These are phyloP conservation scores for Clarias gariepinus DNA, from an alignment of 2,113 vertebrate species.

Conservation along the genomic window DNA sequence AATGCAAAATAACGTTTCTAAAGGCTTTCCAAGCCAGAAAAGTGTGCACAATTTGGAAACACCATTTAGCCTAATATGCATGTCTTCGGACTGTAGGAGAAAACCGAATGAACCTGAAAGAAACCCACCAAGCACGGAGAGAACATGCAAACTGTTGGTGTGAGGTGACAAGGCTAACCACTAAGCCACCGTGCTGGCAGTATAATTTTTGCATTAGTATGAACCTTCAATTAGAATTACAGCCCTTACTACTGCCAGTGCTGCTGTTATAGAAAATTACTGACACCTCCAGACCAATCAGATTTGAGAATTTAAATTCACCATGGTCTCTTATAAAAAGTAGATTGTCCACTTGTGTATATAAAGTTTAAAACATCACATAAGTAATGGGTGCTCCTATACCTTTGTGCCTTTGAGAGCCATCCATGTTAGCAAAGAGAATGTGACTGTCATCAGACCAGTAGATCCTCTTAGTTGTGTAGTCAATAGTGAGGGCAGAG, in stretches of 20 bases:
- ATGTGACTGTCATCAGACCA: conserved; percentile 98
- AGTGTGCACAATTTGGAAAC: too few relatives aligned
- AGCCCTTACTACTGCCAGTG: background rate
- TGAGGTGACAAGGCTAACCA: too few relatives aligned
- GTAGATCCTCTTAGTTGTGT: conserved; percentile 92
- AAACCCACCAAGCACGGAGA: too few relatives aligned
- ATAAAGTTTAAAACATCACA: conserved; percentile 57
- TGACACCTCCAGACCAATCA: background rate
- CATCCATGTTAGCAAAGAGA: conserved; percentile 94
- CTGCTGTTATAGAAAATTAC: background rate
- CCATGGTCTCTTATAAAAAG: too few relatives aligned
- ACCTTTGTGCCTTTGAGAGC: conserved; percentile 89
- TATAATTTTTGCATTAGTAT: background rate
- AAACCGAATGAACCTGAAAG: too few relatives aligned
- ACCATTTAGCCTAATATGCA: too few relatives aligned
- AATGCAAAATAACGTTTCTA: too few relatives aligned
- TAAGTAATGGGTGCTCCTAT: conserved; percentile 65
- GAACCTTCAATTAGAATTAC: background rate
- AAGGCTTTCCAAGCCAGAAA: too few relatives aligned
- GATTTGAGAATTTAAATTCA: background rate
- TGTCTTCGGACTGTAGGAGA: too few relatives aligned
- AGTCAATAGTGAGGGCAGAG: conserved; percentile 93
- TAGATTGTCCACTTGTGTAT: background rate
- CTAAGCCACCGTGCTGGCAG: too few relatives aligned
- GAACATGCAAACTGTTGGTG: too few relatives aligned